These are phyloP conservation scores for Nebria salina DNA, from an alignment of 2,888 invertebrate genomes.

Conservation along the genomic window DNA sequence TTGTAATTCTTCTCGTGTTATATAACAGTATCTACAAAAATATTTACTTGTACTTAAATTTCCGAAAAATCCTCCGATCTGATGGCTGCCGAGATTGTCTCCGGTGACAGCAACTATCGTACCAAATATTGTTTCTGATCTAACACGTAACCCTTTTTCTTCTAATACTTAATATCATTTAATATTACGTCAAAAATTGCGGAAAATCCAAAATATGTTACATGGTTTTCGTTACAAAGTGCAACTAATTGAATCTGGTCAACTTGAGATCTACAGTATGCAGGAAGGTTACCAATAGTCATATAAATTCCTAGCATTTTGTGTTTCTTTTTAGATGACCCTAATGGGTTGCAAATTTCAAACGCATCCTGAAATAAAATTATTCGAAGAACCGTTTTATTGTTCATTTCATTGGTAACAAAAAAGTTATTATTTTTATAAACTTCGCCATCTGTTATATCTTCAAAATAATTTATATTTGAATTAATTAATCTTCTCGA, in stretches of 20 bases:
- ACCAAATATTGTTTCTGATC: constrained; percentile 42
- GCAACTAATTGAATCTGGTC: constrained; percentile 52
- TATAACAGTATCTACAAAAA: constrained; percentile 53
- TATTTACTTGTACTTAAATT: constrained; percentile 51
- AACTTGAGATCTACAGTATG: constrained; percentile 49
- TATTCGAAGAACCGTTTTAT: constrained; percentile 34
- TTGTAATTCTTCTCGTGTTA: constrained; percentile 25
- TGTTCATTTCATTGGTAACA: constrained; percentile 12
- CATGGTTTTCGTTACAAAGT: constrained; percentile 35
- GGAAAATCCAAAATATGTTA: constrained; percentile 49
- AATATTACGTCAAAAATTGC: constrained; percentile 49
- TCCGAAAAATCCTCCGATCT: constrained; percentile 53
- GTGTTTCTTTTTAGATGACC: constrained; percentile 48
- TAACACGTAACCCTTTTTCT: constrained; percentile 47
- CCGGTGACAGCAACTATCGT: constrained; percentile 49
- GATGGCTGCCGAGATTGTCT: constrained; percentile 53
- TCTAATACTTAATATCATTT: constrained; percentile 50
- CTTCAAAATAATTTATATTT: too few species aligned
- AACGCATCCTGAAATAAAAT: constrained; percentile 53
- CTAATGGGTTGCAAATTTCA: constrained; percentile 52
- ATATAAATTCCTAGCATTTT: constrained; percentile 52
- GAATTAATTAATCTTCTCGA: too few species aligned
- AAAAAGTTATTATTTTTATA: constrained; percentile 44
- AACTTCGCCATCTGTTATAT: constrained; percentile 28
- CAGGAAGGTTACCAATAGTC: constrained; percentile 50